These are phyloP conservation scores for Panagrolaimus sp. DNA, from an alignment of 1,140 invertebrate species.

Conservation along the genomic window DNA sequence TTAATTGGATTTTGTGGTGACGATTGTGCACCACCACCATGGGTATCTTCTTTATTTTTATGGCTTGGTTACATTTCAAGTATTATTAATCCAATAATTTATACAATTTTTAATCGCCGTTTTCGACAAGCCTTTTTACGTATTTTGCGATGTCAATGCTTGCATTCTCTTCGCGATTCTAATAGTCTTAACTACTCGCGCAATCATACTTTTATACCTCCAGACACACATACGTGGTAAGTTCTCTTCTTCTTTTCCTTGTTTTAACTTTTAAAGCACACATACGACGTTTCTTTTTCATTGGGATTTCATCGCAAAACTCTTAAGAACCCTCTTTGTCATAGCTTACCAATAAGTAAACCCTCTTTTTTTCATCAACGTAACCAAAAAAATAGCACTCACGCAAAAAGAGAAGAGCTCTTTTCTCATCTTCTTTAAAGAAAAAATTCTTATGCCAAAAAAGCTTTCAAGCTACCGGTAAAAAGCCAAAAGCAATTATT, in stretches of 20 bases:
- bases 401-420: no score
- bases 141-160: conserved; percentile 73
- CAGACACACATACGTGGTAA: conserved; percentile 38
- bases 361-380: no score
- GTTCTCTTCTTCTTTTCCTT: background rate
- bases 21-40: conserved; percentile 71
- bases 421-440: no score
- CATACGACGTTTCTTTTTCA: no score
- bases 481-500: no score
- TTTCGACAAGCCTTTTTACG: conserved; percentile 83
- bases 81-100: conserved; percentile 82
- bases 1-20: conserved; percentile 66
- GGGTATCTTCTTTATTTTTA: conserved; percentile 65
- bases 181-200: conserved; percentile 30
- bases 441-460: no score
- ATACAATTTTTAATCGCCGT: conserved; percentile 87
- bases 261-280: no score
- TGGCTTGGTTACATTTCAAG: conserved; percentile 87
- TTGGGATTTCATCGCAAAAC: no score
- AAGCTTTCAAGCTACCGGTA: no score
- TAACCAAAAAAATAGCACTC: no score
- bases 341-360: no score
- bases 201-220: conserved; percentile 25
- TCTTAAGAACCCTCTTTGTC: no score
- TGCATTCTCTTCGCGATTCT: conserved; percentile 48